Base-by-base conservation (phyloP, 2,888 invertebrate genomes). In the Endotricha flammealis region DNA sequence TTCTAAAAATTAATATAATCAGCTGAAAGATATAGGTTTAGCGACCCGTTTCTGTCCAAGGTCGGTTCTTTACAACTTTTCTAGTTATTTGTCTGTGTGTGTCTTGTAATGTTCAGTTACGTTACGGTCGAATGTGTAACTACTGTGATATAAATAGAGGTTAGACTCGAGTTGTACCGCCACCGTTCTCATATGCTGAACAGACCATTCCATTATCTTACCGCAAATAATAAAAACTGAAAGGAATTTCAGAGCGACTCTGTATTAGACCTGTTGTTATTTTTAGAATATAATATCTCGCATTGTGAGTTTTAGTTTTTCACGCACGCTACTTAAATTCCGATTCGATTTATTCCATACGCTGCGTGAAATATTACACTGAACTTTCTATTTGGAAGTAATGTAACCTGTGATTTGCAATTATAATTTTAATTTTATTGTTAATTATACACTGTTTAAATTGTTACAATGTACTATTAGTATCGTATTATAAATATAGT, bases 151-250 rank as follows among this genome's bases (percentile, higher is more conserved):
- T 76, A 80, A 81, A 83, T 83, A 81, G 81, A 69, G 63, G 53
- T 70, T 65, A 65, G 67, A 63, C 61, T 69, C 64, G 72, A 68
- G 68, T 69, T 69, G 73, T 70, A 68, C 63, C 65, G 65, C 70
- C 68, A 52, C 62, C 65, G 65, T 64, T 66, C 67, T 69, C 71
- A 64, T 54, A 63, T 67, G 64, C 66, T 66, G 69, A 76, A 76
- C 80, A 79, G 78, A 68, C 68, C 68, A 57, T 61, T 70, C 77
- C 75, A 78, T 82, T 83, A 82, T 82, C 77, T 76, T 69, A 68
- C 73, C 64, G 66, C 71, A 72, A 70, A 73, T 68, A 78, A 81
- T 82, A 81, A 83, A 81, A 77, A 72, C 69, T 70, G 57, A 76
- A 80, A 74, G 78, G 74, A 76, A 78, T 77, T 64, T 71, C 54